Conservation (phyloP, 2,797 vertebrate species). For the Acanthiza pusilla region DNA sequence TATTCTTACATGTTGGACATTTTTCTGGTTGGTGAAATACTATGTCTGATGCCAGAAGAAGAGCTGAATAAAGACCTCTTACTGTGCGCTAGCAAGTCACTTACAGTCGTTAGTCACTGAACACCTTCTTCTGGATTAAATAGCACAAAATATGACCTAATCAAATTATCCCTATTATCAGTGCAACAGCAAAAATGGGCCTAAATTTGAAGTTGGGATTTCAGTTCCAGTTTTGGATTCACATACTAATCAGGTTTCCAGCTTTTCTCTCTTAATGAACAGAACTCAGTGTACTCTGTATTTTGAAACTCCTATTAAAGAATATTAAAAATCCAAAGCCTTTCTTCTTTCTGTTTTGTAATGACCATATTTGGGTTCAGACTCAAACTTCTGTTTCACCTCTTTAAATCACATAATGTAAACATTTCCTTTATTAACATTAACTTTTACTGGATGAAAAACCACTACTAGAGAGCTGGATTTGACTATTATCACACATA, state of each 20-base stretch:
- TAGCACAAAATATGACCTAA: neutral
- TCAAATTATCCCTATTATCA: neutral
- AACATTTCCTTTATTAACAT: neutral
- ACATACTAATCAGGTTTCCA: neutral
- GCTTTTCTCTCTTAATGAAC: neutral
- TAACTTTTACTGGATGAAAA: neutral
- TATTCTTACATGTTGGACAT: neutral
- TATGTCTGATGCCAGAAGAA: neutral
- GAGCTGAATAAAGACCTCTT: neutral
- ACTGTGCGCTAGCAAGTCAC: neutral
- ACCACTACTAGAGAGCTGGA: neutral
- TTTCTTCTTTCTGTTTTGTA: neutral
- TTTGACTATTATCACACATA: neutral
- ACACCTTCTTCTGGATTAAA: constrained; percentile 16
- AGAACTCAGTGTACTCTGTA: neutral
- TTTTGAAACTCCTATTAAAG: neutral
- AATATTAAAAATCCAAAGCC: neutral
- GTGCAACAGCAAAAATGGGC: neutral
- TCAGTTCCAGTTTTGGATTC: neutral
- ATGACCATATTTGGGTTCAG: neutral
- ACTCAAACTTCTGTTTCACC: neutral
- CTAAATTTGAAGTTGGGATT: neutral
- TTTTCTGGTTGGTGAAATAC: neutral
- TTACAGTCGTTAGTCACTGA: neutral
- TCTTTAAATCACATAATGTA: neutral